These are phyloP conservation scores for Aulostomus chinensis DNA, from an alignment of 2,797 vertebrate species.

Conservation along the genomic window DNA sequence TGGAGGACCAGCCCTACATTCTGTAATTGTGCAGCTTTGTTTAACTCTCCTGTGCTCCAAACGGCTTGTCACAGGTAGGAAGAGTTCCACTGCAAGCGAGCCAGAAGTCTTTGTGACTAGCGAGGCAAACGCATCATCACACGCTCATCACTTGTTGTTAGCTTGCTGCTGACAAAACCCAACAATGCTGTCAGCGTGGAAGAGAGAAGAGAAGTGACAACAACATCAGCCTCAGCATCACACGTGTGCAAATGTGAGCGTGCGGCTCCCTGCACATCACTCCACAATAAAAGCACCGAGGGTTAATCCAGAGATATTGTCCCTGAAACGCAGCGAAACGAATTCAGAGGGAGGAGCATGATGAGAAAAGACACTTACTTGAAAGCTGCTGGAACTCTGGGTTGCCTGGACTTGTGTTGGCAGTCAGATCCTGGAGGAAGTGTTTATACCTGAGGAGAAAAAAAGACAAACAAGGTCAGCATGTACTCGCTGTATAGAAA, in stretches of 20 bases:
- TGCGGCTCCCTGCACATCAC: background rate
- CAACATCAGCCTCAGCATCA: slow-evolving; percentile 2
- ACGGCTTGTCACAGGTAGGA: slow-evolving; percentile 5
- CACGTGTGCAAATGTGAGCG: slow-evolving; percentile 2
- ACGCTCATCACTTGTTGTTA: slow-evolving; percentile 38
- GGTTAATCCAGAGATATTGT: slow-evolving; percentile 44
- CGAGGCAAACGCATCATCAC: slow-evolving; percentile 39
- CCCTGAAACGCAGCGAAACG: slow-evolving; percentile 18
- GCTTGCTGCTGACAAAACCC: slow-evolving; percentile 41
- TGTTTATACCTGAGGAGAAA: slow-evolving; percentile 83
- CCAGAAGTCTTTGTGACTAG: slow-evolving; percentile 30
- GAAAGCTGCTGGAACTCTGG: slow-evolving; percentile 85
- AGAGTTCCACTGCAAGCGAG: background rate
- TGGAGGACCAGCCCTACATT: slow-evolving; percentile 10
- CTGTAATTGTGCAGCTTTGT: slow-evolving; percentile 19
- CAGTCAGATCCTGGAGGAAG: slow-evolving; percentile 84
- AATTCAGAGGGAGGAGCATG: slow-evolving; percentile 13
- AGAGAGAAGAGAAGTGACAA: slow-evolving; percentile 2
- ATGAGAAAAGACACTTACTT: slow-evolving; percentile 79
- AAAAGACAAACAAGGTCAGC: slow-evolving; percentile 2
- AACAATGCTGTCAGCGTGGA: slow-evolving; percentile 8
- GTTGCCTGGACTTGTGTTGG: slow-evolving; percentile 84
- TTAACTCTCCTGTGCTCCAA: slow-evolving; percentile 3
- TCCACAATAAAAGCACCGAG: background rate
- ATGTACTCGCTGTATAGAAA: slow-evolving; percentile 15